phyloP scores from a whole-genome alignment of 2,113 vertebrate species.

The Strix uralensis region DNA sequence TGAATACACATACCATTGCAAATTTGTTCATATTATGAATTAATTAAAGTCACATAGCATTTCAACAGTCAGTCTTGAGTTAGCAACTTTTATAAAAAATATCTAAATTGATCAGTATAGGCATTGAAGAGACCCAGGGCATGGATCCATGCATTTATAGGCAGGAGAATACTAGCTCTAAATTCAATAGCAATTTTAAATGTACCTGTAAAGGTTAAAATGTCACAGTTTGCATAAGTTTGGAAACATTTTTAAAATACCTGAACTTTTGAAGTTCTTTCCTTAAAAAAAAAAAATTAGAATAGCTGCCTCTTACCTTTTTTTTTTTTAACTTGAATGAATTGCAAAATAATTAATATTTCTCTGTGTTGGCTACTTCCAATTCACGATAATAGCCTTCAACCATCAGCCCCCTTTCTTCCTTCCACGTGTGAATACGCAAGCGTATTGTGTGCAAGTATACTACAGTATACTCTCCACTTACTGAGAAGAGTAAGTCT shows the following conservation, averaged over 20 bases:
- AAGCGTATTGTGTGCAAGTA: not conserved
- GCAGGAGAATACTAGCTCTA: not conserved
- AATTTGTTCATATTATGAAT: not conserved
- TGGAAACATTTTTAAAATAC: not conserved
- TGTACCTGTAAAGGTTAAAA: not conserved
- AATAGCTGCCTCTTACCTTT: not conserved
- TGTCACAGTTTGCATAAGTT: not conserved
- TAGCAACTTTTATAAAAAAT: not conserved
- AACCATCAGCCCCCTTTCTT: not conserved
- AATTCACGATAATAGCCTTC: not conserved
- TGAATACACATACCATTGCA: not conserved
- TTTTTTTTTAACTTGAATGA: not conserved
- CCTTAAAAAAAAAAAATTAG: not conserved
- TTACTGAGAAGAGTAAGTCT: not conserved
- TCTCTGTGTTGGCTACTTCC: not conserved
- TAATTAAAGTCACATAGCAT: not conserved
- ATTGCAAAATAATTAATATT: not conserved
- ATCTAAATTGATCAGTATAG: not conserved
- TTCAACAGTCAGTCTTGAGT: not conserved
- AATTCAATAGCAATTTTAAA: not conserved
- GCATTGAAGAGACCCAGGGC: not conserved
- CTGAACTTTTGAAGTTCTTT: not conserved
- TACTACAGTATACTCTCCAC: not conserved
- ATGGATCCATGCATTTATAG: not conserved
- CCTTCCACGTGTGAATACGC: rapidly evolving